Percentiles rank a stretch among this genome's conserved stretches.
phyloP scores from a whole-genome alignment of 2,797 vertebrate genomes.

The Hippopotamyrus pictus region DNA sequence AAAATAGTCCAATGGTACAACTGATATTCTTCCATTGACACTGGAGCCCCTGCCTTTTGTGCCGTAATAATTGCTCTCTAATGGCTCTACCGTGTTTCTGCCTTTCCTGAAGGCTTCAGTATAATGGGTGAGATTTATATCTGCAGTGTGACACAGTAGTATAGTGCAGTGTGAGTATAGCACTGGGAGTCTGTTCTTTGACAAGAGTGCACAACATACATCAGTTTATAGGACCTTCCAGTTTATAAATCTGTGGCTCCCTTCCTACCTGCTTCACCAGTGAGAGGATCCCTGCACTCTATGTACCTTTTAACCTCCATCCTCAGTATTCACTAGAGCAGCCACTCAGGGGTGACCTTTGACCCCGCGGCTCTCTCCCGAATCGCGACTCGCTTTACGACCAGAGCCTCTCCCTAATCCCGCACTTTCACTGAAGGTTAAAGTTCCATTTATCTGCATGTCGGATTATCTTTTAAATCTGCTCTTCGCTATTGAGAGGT shows the following conservation, averaged over 20 bases:
- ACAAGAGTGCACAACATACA: neutral
- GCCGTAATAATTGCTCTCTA: neutral
- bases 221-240: neutral
- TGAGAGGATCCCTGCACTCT: neutral
- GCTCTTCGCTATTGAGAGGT: neutral
- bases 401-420: constrained; percentile 66
- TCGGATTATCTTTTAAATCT: neutral
- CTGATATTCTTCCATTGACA: neutral
- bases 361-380: constrained; percentile 81
- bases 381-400: constrained; percentile 78
- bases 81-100: neutral
- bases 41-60: neutral
- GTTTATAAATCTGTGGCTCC: neutral
- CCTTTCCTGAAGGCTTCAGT: neutral
- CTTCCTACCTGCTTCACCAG: neutral
- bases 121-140: neutral
- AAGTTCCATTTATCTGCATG: constrained; percentile 42
- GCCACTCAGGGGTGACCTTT: constrained; percentile 82
- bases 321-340: constrained; percentile 60
- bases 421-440: constrained; percentile 43
- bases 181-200: neutral
- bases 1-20: neutral
- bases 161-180: neutral
- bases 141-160: neutral
- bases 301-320: neutral